A percentile compares a stretch with the other conserved stretches of the same genome.
These are phyloP conservation scores for Mormyrus hasselquistii DNA, from an alignment of 2,797 vertebrate genomes.

Conservation along the genomic window DNA sequence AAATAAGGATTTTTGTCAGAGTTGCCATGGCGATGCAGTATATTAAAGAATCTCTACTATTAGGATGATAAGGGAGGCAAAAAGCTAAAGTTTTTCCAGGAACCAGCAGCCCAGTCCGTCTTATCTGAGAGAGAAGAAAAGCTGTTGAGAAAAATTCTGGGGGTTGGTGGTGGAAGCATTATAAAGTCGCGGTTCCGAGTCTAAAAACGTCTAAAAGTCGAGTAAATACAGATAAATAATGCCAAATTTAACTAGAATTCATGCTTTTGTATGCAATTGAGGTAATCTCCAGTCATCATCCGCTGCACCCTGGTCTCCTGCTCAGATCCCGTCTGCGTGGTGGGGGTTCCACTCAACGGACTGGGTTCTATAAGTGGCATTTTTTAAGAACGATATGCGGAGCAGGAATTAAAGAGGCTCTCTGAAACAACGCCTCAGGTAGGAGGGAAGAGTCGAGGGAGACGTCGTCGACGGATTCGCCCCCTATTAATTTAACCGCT, in stretches of 20 bases:
- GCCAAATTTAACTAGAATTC: background rate
- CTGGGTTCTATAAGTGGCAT: background rate
- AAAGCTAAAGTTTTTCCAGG: background rate
- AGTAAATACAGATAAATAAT: background rate
- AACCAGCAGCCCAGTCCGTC: background rate
- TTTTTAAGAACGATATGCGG: background rate
- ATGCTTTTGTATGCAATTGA: background rate
- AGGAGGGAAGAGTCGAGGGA: background rate
- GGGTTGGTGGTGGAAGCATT: background rate
- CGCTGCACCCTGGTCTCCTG: background rate
- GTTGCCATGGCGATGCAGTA: slow-evolving; percentile 15
- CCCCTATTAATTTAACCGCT: background rate
- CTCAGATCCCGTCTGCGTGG: background rate
- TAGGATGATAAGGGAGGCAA: slow-evolving; percentile 5
- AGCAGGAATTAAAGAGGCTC: background rate
- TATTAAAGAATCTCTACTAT: background rate
- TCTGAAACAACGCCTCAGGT: background rate
- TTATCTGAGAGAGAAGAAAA: background rate
- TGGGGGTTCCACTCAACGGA: background rate
- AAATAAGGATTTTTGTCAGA: slow-evolving; percentile 15
- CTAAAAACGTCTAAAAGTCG: background rate
- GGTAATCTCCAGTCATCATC: background rate
- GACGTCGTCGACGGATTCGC: background rate
- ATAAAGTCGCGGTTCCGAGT: background rate
- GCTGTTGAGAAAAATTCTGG: background rate